Percentiles rank a stretch among this genome's conserved stretches.
Conservation (phyloP, 2,797 vertebrate genomes). For the Poecilia velifera region DNA sequence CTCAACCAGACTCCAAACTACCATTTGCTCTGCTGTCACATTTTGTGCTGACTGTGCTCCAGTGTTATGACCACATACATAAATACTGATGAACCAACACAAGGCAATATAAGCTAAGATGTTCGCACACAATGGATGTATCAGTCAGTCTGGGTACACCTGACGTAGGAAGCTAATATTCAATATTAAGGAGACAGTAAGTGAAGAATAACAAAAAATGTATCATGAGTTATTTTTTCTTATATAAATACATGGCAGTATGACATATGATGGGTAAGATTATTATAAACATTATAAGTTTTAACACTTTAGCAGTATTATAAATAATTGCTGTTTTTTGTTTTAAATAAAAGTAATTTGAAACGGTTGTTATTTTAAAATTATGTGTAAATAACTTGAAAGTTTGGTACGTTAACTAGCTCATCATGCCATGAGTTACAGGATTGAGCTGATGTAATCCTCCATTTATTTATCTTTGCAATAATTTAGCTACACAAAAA, state of each 20-base stretch:
- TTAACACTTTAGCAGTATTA: neutral
- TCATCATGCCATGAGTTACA: neutral
- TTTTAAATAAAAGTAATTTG: neutral
- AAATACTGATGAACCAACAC: neutral
- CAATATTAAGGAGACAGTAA: neutral
- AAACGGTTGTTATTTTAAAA: neutral
- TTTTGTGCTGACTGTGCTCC: neutral
- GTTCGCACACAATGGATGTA: neutral
- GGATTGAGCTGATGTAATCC: neutral
- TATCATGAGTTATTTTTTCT: neutral
- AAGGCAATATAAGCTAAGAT: neutral
- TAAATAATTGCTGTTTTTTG: neutral
- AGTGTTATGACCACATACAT: neutral
- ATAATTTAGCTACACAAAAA: neutral
- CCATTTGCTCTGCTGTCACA: neutral
- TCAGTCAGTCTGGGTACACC: neutral
- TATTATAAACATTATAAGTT: neutral
- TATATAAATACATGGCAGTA: neutral
- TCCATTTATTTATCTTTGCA: neutral
- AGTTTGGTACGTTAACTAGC: neutral
- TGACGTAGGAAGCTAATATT: neutral
- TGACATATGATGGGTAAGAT: neutral
- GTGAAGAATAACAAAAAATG: neutral
- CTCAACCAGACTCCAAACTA: slow-evolving; percentile 1
- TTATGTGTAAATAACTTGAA: neutral